These are phyloP conservation scores for Callipepla squamata DNA, from an alignment of 2,113 vertebrate genomes.

Conservation along the genomic window DNA sequence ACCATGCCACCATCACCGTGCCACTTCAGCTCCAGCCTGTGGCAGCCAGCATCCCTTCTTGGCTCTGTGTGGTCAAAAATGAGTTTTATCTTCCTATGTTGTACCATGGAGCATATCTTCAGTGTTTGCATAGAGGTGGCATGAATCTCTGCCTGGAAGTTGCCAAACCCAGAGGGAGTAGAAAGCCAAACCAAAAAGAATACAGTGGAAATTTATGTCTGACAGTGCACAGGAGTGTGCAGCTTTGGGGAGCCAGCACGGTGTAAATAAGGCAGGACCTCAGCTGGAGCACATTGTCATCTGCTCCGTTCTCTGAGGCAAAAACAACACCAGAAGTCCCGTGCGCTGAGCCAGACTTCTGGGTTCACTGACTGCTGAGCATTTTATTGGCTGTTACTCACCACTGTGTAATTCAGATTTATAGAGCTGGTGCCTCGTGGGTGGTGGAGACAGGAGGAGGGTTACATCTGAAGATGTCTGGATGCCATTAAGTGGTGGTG, in stretches of 20 bases:
- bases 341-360: background rate
- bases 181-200: constrained; percentile 19
- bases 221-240: constrained; percentile 8
- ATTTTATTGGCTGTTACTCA: background rate
- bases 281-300: constrained; percentile 4
- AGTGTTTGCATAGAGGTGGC: background rate
- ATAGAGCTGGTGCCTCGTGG: background rate
- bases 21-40: background rate
- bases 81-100: background rate
- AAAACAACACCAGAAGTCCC: background rate
- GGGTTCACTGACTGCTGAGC: constrained; percentile 12
- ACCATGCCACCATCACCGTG: no score
- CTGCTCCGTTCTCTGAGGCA: background rate
- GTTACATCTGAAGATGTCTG: background rate
- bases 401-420: background rate
- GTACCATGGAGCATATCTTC: background rate
- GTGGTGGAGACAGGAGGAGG: background rate
- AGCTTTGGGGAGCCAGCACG: constrained; percentile 33
- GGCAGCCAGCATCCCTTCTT: background rate
- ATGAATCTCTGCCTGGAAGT: background rate
- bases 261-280: constrained; percentile 64
- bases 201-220: constrained; percentile 61
- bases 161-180: background rate
- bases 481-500: background rate
- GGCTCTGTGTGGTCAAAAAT: background rate